Percentiles rank a stretch among this genome's conserved stretches.
These are phyloP conservation scores for Naso thynnoides DNA, from an alignment of 2,797 vertebrate genomes.

Conservation along the genomic window DNA sequence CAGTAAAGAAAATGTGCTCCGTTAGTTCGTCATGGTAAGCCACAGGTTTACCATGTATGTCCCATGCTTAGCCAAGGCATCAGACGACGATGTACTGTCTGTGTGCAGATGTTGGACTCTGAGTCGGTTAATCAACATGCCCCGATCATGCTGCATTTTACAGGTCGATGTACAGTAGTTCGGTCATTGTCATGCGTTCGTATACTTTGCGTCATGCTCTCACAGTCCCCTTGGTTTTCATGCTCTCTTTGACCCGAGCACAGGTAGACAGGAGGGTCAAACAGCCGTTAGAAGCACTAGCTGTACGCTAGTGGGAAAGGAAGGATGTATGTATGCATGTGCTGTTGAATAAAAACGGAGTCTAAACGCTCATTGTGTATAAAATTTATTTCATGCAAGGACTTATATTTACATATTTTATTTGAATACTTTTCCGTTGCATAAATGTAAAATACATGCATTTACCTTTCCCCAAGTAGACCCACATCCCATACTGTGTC, in stretches of 20 bases:
- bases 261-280: slow-evolving; percentile 65
- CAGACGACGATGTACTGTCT: slow-evolving; percentile 67
- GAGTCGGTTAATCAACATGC: slow-evolving; percentile 80
- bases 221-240: slow-evolving; percentile 61
- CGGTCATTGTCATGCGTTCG: slow-evolving; percentile 79
- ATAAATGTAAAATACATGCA: slow-evolving; percentile 99
- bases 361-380: slow-evolving; percentile 88
- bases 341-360: slow-evolving; percentile 87
- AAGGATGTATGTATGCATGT: slow-evolving; percentile 80
- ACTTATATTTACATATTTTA: slow-evolving; percentile 88
- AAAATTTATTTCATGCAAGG: slow-evolving; percentile 99
- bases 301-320: slow-evolving; percentile 52
- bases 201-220: slow-evolving; percentile 76
- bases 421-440: slow-evolving; percentile 91
- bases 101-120: slow-evolving; percentile 70
- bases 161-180: slow-evolving; percentile 64
- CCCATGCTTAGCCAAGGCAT: slow-evolving; percentile 82
- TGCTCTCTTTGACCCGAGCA: slow-evolving; percentile 72
- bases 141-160: slow-evolving; percentile 77
- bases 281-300: slow-evolving; percentile 68
- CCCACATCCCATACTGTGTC: slow-evolving; percentile 82
- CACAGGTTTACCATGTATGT: slow-evolving; percentile 82
- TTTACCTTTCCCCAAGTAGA: slow-evolving; percentile 93
- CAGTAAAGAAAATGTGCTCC: slow-evolving; percentile 78
- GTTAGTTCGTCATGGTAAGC: slow-evolving; percentile 84